A percentile compares a stretch with the other conserved stretches of the same genome.
Conservation (phyloP, 2,888 invertebrate genomes). For the Xestoiulus laeticollis region DNA sequence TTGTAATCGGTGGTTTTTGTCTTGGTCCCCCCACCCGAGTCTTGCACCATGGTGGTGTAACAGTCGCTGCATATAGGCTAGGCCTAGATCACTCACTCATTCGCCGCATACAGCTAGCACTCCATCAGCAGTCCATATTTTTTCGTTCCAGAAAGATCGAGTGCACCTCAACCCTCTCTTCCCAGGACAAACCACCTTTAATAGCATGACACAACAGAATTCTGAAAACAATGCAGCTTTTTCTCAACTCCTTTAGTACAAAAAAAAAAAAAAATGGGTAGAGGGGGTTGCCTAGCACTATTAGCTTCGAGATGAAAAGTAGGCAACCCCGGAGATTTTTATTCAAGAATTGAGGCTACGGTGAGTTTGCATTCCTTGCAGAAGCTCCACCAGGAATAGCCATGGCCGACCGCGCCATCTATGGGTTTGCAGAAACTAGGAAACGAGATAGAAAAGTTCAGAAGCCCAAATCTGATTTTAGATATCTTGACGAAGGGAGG, state of each 20-base stretch:
- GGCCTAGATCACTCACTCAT: not conserved
- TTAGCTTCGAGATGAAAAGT: conserved; percentile 12
- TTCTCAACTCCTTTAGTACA: conserved; percentile 18
- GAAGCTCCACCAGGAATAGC: not conserved
- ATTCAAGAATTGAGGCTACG: conserved; percentile 29
- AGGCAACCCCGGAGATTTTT: conserved; percentile 28
- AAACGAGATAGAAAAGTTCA: too few species aligned
- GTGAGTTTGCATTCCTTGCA: not conserved
- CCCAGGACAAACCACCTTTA: not conserved
- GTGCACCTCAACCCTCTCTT: not conserved
- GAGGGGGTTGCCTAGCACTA: not conserved
- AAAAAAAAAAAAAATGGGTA: conserved; percentile 19
- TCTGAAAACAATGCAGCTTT: not conserved
- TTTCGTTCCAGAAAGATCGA: not conserved
- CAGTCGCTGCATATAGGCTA: too few species aligned
- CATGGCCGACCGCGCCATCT: not conserved
- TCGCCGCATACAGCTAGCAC: not conserved
- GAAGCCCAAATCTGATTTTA: too few species aligned
- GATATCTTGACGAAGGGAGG: not conserved
- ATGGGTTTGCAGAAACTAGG: not conserved
- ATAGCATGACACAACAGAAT: conserved; percentile 19
- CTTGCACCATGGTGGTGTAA: too few species aligned
- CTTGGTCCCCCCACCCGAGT: too few species aligned
- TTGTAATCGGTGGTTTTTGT: too few species aligned
- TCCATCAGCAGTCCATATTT: not conserved